These are phyloP conservation scores for Lycaon pictus DNA, from an alignment of 2,113 vertebrate genomes.

Conservation along the genomic window DNA sequence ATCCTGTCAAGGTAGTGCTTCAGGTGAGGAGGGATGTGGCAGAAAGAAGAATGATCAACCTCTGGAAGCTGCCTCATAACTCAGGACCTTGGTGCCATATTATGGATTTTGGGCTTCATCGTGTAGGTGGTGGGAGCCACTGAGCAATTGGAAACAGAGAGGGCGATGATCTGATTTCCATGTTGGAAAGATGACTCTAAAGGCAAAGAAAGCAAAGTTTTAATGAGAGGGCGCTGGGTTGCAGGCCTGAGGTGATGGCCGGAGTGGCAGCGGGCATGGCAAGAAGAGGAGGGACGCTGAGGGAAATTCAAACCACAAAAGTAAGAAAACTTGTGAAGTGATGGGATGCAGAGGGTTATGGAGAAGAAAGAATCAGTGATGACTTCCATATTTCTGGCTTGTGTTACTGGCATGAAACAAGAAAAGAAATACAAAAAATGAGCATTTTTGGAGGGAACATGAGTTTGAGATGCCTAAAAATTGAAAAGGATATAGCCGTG, in stretches of 20 bases:
- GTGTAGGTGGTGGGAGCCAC: not conserved
- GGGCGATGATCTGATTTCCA: not conserved
- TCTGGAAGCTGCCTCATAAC: not conserved
- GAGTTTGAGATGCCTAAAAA: not conserved
- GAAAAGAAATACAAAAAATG: not conserved
- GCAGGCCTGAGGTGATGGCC: not conserved
- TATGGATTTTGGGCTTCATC: not conserved
- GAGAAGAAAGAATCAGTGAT: not conserved
- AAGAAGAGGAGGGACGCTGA: not conserved
- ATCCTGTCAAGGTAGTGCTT: not conserved
- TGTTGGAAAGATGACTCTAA: not conserved
- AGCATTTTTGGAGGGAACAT: not conserved
- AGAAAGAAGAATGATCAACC: rapidly evolving
- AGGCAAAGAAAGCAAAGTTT: not conserved
- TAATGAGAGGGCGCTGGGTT: not conserved
- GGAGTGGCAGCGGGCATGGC: no score
- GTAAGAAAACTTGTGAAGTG: not conserved
- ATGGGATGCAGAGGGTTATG: not conserved
- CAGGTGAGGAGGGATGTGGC: not conserved
- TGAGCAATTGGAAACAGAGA: not conserved
- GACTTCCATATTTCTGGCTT: not conserved
- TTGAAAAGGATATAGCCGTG: not conserved
- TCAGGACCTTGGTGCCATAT: not conserved
- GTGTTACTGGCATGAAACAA: not conserved
- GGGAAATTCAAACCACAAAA: not conserved